Evolutionary conservation across 2,113 vertebrate species (phyloP).

Genomic region (Corythornis madagascariensis): DNA sequence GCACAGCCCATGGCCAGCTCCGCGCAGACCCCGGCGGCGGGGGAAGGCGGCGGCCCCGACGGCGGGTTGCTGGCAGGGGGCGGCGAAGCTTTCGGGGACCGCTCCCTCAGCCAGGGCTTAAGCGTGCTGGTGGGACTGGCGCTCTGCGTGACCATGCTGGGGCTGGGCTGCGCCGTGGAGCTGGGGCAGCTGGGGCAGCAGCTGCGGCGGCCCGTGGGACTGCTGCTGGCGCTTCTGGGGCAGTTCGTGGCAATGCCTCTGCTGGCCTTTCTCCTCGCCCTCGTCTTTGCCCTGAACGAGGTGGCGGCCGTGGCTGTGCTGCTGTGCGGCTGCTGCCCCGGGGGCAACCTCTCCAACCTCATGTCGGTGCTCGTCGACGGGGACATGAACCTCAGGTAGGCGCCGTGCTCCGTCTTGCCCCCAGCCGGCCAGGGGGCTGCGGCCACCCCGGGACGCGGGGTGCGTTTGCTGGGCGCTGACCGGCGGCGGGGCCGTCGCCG

Average conservation of each 20-base stretch:
- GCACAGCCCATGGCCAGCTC: not conserved
- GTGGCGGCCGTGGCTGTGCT: slow-evolving; percentile 94
- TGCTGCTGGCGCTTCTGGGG: slow-evolving; percentile 89
- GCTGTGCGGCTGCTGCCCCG: slow-evolving; percentile 95
- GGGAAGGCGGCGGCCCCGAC: not conserved
- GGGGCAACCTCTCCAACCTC: slow-evolving; percentile 94
- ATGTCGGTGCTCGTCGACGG: slow-evolving; percentile 93
- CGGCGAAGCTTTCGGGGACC: slow-evolving; percentile 70
- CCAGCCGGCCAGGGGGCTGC: not conserved
- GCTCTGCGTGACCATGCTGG: slow-evolving; percentile 94
- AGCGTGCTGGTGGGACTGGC: slow-evolving; percentile 91
- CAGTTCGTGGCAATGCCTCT: slow-evolving; percentile 96
- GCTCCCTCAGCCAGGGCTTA: slow-evolving; percentile 87
- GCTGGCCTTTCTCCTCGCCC: slow-evolving; percentile 90
- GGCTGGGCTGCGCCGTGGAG: slow-evolving; percentile 95
- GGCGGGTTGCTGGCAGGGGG: not conserved
- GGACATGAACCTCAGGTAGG: slow-evolving; percentile 97
- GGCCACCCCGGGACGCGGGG: not conserved
- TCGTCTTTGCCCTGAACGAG: slow-evolving; percentile 89
- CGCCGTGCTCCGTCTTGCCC: not conserved
- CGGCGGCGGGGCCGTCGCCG: not conserved
- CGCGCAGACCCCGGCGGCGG: not conserved
- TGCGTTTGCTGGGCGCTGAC: not conserved
- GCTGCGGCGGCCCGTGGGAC: slow-evolving; percentile 82
- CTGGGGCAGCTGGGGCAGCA: slow-evolving; percentile 86